phyloP scores from a whole-genome alignment of 2,113 vertebrate species.

The Tragelaphus imberbis region DNA sequence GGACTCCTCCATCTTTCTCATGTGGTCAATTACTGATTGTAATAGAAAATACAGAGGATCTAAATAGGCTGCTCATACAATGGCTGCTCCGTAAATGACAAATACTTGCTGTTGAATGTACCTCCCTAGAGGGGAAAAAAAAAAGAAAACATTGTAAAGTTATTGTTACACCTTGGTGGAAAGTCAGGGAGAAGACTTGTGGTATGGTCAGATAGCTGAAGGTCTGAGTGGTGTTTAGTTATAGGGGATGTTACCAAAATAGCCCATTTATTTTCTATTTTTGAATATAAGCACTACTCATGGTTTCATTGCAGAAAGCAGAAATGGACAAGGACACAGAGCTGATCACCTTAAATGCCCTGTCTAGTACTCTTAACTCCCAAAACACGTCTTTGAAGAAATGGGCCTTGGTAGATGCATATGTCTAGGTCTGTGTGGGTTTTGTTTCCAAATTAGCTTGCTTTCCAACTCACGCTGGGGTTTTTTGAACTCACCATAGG shows the following conservation, averaged over 20 bases:
- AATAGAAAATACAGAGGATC: neutral
- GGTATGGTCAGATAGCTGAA: neutral
- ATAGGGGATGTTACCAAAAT: neutral
- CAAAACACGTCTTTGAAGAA: neutral
- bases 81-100: neutral
- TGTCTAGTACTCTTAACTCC: neutral
- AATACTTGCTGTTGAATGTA: neutral
- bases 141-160: neutral
- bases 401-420: no score
- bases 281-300: neutral
- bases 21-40: neutral
- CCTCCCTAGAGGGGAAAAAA: neutral
- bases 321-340: neutral
- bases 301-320: slow-evolving; percentile 1
- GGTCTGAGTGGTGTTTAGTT: neutral
- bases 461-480: neutral
- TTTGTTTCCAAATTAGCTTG: neutral
- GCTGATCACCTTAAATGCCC: neutral
- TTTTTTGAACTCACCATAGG: slow-evolving; percentile 10
- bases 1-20: neutral
- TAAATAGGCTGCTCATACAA: neutral
- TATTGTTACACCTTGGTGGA: neutral
- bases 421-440: neutral
- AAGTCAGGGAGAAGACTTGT: neutral
- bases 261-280: neutral